phyloP scores from a whole-genome alignment of 2,797 vertebrate genomes.

The Acanthornis magna region DNA sequence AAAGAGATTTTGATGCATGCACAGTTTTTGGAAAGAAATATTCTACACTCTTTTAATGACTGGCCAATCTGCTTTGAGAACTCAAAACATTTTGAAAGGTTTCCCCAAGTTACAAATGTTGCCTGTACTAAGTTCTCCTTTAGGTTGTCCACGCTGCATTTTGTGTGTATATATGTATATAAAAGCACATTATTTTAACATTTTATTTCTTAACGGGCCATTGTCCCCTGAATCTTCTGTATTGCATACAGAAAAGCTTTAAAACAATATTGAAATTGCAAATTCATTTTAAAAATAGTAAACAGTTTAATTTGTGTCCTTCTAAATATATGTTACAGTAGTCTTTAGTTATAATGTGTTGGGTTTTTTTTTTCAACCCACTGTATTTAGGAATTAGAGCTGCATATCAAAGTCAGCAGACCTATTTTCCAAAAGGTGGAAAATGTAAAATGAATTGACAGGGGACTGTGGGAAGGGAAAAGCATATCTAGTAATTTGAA shows the following conservation, averaged over 20 bases:
- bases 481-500: background rate
- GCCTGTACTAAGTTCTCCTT: background rate
- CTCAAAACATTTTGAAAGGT: background rate
- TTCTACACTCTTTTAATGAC: background rate
- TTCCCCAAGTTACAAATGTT: background rate
- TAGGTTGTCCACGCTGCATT: background rate
- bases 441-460: background rate
- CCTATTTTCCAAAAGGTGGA: background rate
- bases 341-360: background rate
- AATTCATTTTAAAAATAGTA: background rate
- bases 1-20: background rate
- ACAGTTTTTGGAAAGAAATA: background rate
- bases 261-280: background rate
- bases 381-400: background rate
- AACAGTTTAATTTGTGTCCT: background rate
- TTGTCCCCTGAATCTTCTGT: background rate
- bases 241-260: background rate
- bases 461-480: background rate
- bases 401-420: background rate
- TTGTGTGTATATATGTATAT: background rate
- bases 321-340: background rate
- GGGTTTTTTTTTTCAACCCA: background rate
- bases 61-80: background rate
- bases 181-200: background rate
- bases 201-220: background rate